Percentiles rank a stretch among this genome's conserved stretches.
phyloP scores from a whole-genome alignment of 2,797 vertebrate species.

The Cossypha niveicapilla region DNA sequence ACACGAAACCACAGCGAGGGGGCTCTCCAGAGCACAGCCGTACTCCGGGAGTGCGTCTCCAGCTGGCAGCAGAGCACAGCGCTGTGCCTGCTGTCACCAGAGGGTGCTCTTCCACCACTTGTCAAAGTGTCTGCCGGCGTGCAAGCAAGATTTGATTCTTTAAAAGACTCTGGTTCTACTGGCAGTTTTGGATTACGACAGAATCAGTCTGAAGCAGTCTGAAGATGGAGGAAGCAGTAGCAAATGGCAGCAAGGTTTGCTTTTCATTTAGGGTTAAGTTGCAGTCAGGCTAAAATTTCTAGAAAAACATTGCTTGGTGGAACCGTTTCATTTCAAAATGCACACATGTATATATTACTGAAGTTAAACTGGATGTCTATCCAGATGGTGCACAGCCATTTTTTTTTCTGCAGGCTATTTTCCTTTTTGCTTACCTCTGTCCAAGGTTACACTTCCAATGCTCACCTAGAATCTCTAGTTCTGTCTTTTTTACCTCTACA shows the following conservation, averaged over 20 bases:
- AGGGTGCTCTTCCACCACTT: slow-evolving; percentile 35
- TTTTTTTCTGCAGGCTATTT: not conserved
- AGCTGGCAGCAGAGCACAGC: not conserved
- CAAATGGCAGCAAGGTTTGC: not conserved
- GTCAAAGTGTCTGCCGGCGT: accelerated
- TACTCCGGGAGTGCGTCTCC: not conserved
- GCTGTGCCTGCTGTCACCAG: slow-evolving; percentile 9
- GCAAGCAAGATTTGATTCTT: not conserved
- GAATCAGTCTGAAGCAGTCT: not conserved
- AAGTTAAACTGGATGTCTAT: not conserved
- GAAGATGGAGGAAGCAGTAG: not conserved
- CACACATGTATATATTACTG: not conserved
- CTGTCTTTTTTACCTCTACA: not conserved
- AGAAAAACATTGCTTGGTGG: not conserved
- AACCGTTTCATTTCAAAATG: not conserved
- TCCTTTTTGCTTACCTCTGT: not conserved
- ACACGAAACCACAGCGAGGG: not conserved
- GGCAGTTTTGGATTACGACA: not conserved
- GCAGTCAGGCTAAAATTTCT: not conserved
- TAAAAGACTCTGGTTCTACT: not conserved
- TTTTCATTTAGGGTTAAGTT: not conserved
- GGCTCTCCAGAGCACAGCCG: not conserved
- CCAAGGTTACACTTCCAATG: not conserved
- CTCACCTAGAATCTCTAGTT: not conserved
- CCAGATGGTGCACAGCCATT: not conserved